A percentile compares a stretch with the other conserved stretches of the same genome.
phyloP scores from a whole-genome alignment of 53 echinoderm and acorn worm species.

The Apostichopus leukothele region DNA sequence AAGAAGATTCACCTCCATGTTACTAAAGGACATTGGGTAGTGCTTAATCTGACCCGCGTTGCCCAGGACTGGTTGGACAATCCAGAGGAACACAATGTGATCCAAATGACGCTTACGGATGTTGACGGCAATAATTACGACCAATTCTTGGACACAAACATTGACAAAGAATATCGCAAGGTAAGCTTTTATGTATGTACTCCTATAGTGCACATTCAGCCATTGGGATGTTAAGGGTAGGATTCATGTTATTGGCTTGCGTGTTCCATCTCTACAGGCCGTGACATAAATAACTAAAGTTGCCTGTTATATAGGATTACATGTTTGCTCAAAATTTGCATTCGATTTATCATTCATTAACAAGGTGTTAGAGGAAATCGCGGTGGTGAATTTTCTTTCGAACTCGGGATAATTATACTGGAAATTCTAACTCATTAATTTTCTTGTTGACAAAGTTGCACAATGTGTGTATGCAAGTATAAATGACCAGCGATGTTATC shows the following conservation, averaged over 20 bases:
- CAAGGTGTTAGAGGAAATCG: no score
- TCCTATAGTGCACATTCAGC: no score
- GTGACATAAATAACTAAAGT: no score
- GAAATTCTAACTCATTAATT: background rate
- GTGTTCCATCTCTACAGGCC: no score
- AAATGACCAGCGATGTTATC: no score
- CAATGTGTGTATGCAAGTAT: no score
- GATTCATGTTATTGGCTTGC: background rate
- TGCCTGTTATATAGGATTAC: no score
- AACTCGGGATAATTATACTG: no score
- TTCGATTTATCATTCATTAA: no score
- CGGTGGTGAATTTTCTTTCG: no score
- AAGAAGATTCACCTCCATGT: constrained; percentile 57
- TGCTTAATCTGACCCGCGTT: constrained; percentile 66
- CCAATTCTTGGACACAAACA: constrained; percentile 20
- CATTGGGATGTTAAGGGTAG: background rate
- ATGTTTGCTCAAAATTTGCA: no score
- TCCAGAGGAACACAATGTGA: constrained; percentile 65
- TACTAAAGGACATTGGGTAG: constrained; percentile 66
- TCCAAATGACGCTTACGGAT: constrained; percentile 62
- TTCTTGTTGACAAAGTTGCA: constrained; percentile 59
- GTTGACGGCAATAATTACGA: constrained; percentile 30
- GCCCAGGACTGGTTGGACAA: constrained; percentile 72
- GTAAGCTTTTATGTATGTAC: background rate
- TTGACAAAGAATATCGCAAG: constrained; percentile 29